Percentiles rank a stretch among this genome's conserved stretches.
These are phyloP conservation scores for Apoderus coryli DNA, from an alignment of 2,888 invertebrate species.

Conservation along the genomic window DNA sequence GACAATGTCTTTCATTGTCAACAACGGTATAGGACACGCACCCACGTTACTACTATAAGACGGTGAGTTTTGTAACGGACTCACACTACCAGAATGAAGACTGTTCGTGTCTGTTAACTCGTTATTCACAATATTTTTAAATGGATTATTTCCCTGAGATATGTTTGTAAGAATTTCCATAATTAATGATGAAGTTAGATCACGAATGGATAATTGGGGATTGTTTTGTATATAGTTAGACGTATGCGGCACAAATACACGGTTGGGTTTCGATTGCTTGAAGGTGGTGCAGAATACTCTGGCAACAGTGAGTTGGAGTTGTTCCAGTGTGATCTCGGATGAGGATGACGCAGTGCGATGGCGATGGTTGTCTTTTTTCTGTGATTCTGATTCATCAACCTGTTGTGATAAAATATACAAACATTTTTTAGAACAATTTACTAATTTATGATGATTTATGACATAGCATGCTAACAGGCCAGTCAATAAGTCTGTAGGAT, in stretches of 20 bases:
- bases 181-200: constrained; percentile 48
- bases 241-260: constrained; percentile 35
- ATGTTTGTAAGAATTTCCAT: constrained; percentile 38
- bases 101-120: constrained; percentile 21
- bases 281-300: constrained; percentile 60
- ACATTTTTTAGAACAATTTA: no score
- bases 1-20: constrained; percentile 21
- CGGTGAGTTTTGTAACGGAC: constrained; percentile 30
- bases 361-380: constrained; percentile 31
- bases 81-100: constrained; percentile 28
- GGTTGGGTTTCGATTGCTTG: constrained; percentile 34
- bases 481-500: no score
- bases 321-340: constrained; percentile 49
- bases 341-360: constrained; percentile 30
- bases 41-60: constrained; percentile 25
- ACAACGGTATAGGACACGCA: constrained; percentile 25
- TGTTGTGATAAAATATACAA: no score
- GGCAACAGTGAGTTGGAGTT: constrained; percentile 47
- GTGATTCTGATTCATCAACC: constrained; percentile 42
- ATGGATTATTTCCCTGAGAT: constrained; percentile 32
- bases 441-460: no score
- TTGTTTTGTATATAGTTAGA: constrained; percentile 34
- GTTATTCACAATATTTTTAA: not conserved
- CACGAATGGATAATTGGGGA: constrained; percentile 36
- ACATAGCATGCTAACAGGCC: no score